A percentile compares a stretch with the other conserved stretches of the same genome.
Evolutionary conservation across 2,888 invertebrate species (phyloP).

Genomic region (Napeogenes inachia): DNA sequence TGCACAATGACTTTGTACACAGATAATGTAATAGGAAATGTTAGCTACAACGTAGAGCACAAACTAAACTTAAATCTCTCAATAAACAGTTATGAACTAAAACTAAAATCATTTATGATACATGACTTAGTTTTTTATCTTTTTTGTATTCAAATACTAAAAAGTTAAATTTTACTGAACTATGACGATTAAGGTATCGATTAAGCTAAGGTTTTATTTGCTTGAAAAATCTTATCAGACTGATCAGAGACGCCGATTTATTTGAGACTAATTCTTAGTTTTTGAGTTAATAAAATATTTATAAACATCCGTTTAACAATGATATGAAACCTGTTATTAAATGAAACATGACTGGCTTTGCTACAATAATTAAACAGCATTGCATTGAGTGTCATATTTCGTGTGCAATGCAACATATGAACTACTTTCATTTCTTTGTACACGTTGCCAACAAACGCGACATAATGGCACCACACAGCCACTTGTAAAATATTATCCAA

Average conservation of each 20-base stretch:
- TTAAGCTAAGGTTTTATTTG: too few relatives aligned
- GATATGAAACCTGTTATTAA: too few relatives aligned
- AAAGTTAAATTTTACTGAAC: too few relatives aligned
- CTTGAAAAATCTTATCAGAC: too few relatives aligned
- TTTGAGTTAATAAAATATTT: too few relatives aligned
- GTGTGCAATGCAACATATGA: conserved; percentile 3
- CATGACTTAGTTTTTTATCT: not conserved
- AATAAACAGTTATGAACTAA: not conserved
- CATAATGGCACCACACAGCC: conserved; percentile 32
- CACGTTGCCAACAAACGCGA: conserved; percentile 8
- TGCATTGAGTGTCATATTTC: conserved; percentile 4
- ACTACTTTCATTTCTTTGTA: conserved; percentile 9
- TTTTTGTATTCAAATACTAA: not conserved
- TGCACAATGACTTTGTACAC: not conserved
- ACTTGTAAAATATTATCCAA: conserved; percentile 18
- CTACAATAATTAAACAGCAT: not conserved
- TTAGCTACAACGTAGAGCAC: not conserved
- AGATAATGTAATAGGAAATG: not conserved
- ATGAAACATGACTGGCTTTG: not conserved
- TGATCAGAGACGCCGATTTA: too few relatives aligned
- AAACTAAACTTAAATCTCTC: not conserved
- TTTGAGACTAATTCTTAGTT: too few relatives aligned
- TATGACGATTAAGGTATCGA: too few relatives aligned
- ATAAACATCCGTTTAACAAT: too few relatives aligned
- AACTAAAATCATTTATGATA: not conserved